Base-by-base conservation (phyloP, 2,113 vertebrate genomes). In the Sminthopsis crassicaudata region DNA sequence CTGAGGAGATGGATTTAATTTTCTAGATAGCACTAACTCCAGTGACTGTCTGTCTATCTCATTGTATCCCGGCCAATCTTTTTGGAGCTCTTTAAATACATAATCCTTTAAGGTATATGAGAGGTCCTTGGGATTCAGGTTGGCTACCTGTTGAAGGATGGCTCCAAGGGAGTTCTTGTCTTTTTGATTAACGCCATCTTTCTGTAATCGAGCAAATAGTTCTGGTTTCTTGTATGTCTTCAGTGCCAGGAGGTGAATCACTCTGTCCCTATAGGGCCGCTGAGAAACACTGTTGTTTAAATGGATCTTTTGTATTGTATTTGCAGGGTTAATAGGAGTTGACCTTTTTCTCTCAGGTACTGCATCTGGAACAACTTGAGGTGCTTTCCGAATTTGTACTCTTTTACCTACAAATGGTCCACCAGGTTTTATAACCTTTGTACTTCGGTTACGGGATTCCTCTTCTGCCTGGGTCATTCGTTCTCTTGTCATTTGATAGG, bases 211-310 rank as follows among this genome's bases (percentile, higher is more conserved):
- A 94, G 98, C 99, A 30, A 99, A 98, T 53, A 99, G 97, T 98
- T 99, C 99, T 53, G 99, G 99, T 98, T 99, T 99, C 98, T 99
- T 99, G 98, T 99, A 99, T 91, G 98, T 97, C 96, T 98, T 99
- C 95, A 99, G 98, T 0, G 99, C 99, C 98, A 99, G 98, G 90
- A 99, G 97, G 92, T 99, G 99, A 96, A 99, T 98, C 93, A 99
- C 98, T 91, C 99, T 99, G 95, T 99, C 99, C 93, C 99, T 98
- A 93, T 99, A 99, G 0, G 99, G 98, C 42, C 98, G 98, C 98
- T 99, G 99, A 42, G 98, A 99, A 96, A 99, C 98, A 0, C 98
- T 96, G 95, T 97, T 99, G 95, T 97, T 98, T 96, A 98, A 26
- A 46, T 98, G 99, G 96, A 98, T 98, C 98, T 98, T 99, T 93